Evolutionary conservation across 1,140 invertebrate species (phyloP).

Genomic region (Conus ventricosus): DNA sequence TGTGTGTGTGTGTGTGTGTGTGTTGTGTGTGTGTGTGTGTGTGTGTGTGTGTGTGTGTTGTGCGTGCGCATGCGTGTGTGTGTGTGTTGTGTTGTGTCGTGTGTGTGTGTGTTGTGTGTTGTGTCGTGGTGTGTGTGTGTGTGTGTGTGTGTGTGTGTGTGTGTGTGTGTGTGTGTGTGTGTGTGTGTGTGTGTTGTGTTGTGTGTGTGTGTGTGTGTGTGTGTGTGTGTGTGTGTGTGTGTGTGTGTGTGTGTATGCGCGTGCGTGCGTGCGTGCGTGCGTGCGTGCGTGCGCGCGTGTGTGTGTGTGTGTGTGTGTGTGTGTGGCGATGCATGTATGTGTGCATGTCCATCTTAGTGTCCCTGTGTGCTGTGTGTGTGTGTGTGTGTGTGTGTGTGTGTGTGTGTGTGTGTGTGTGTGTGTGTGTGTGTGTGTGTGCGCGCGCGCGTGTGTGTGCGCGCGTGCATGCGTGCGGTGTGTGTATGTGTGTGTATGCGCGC

Average conservation of each 20-base stretch:
- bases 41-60: conserved; percentile 12
- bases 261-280: neutral
- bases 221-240: too few species aligned
- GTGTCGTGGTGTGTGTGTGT: neutral
- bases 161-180: neutral
- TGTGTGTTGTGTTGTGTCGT: neutral
- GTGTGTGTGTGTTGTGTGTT: too few species aligned
- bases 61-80: neutral
- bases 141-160: conserved; percentile 2
- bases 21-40: too few species aligned
- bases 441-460: neutral
- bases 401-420: too few species aligned
- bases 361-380: too few species aligned
- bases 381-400: too few species aligned
- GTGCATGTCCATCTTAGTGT: too few species aligned
- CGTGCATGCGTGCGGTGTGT: neutral
- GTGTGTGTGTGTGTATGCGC: too few species aligned
- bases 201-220: too few species aligned
- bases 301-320: neutral
- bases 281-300: neutral
- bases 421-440: too few species aligned
- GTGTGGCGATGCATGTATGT: neutral
- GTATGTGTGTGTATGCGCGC: neutral
- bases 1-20: too few species aligned
- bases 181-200: too few species aligned